Conservation (phyloP, 2,113 vertebrate genomes). For the Narcine bancroftii region DNA sequence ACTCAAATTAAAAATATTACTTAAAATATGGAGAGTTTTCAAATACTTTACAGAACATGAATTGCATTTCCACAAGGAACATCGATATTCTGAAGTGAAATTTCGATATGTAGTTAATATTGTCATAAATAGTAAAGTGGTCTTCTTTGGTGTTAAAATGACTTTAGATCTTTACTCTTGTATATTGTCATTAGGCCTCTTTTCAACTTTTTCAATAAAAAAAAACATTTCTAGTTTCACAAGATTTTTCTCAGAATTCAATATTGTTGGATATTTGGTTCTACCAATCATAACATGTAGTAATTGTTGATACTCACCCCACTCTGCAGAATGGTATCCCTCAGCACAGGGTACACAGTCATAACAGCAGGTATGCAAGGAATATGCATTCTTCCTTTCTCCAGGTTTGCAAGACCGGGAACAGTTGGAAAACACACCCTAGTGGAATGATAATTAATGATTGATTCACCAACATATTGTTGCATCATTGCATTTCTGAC, state of each 20-base stretch:
- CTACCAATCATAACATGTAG: too few species aligned
- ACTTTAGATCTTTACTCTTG: neutral
- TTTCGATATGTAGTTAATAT: neutral
- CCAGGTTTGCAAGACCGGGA: slow-evolving; percentile 14
- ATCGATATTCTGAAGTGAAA: neutral
- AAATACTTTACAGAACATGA: neutral
- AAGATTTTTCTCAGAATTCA: neutral
- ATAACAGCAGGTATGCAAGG: slow-evolving; percentile 1
- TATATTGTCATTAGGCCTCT: neutral
- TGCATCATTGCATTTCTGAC: neutral
- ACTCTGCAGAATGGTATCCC: neutral
- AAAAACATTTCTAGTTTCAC: neutral
- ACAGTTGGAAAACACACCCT: slow-evolving; percentile 5
- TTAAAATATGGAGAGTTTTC: neutral
- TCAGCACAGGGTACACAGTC: neutral
- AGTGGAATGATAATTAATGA: neutral
- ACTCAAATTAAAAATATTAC: neutral
- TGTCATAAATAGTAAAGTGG: neutral
- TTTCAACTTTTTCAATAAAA: neutral
- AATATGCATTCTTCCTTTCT: neutral
- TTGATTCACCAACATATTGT: neutral
- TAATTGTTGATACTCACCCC: neutral
- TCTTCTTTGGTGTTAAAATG: neutral
- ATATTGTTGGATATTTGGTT: neutral
- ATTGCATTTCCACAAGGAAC: neutral